Base-by-base conservation (phyloP, 2,797 vertebrate genomes). In the Chelon auratus region DNA sequence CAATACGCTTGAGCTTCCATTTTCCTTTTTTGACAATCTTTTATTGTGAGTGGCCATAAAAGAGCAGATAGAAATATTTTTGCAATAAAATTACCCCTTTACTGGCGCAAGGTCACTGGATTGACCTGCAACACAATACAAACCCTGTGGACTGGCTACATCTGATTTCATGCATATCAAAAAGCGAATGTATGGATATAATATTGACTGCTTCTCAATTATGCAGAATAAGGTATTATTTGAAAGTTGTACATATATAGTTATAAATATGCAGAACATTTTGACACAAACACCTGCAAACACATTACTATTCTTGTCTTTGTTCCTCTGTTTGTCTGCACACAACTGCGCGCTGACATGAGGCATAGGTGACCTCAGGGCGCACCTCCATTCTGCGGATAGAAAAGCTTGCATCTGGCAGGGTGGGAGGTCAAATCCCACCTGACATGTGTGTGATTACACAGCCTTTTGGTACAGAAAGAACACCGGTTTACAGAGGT, bases 391-490 rank as follows among this genome's bases (percentile, higher is more conserved):
- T 81, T 85, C 50, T 64, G 68, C 56, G 69, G 70, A 75, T 64
- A 55, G 37, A 77, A 59, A 37, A 72, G 42, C 42, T 71, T 58
- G 11, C 59, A 77, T 63, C 53, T 64, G 12, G 72, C 36, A 53
- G 70, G 79, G 70, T 57, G 58, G 15, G 30, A 56, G 81, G 78
- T 87, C 74, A 89, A 36, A 77, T 74, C 82, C 73, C 52, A 69
- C 54, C 67, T 68, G 85, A 84, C 15, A 67, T 18, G 30, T 57
- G 14, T 36, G 18, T 78, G 72, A 88, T 87, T 90, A 86, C 76
- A 80, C 9, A 50, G 51, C 56, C 62, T n/a, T 48, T 15, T 53
- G 39, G 10, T 65, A 14, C 24, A 54, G 62, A 75, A 68, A 68
- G 18, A 53, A 60, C 45, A 43, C 13, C 0, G 0, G 42, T 74